Conservation (phyloP, 2,113 vertebrate genomes). For the Prunella himalayana region DNA sequence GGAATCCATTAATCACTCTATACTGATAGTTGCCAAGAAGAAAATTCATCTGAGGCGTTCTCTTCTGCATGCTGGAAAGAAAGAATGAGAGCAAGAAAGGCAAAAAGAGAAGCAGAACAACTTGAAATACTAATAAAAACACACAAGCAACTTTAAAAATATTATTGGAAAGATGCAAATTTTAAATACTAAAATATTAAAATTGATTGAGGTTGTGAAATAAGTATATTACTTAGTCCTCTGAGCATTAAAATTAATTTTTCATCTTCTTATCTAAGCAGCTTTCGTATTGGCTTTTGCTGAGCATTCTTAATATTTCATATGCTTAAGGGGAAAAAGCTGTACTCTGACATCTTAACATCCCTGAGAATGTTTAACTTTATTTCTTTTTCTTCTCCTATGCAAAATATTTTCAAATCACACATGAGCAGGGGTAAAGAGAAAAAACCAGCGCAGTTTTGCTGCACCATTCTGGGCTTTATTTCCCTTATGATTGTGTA, state of each 20-base stretch:
- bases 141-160: slow-evolving; percentile 52
- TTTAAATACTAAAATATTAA: slow-evolving; percentile 76
- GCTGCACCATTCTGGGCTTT: neutral
- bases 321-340: slow-evolving; percentile 63
- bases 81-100: neutral
- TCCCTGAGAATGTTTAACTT: slow-evolving; percentile 50
- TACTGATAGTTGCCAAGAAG: neutral
- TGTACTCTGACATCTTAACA: slow-evolving; percentile 65
- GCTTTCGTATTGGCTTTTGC: slow-evolving; percentile 67
- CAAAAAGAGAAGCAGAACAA: neutral
- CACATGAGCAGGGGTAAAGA: neutral
- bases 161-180: slow-evolving; percentile 37
- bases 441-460: neutral
- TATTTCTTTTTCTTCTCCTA: neutral
- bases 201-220: slow-evolving; percentile 74
- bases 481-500: neutral
- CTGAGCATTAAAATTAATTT: slow-evolving; percentile 77
- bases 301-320: slow-evolving; percentile 73
- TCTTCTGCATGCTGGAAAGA: neutral
- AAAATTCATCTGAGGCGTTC: neutral
- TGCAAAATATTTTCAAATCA: slow-evolving; percentile 22
- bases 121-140: slow-evolving; percentile 1
- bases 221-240: slow-evolving; percentile 69
- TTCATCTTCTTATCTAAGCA: slow-evolving; percentile 73
- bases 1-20: neutral